Evolutionary conservation across 1,140 invertebrate species (phyloP), one percentile per base, ranked within the genome.

Genomic region (Sinonovacula constricta): DNA sequence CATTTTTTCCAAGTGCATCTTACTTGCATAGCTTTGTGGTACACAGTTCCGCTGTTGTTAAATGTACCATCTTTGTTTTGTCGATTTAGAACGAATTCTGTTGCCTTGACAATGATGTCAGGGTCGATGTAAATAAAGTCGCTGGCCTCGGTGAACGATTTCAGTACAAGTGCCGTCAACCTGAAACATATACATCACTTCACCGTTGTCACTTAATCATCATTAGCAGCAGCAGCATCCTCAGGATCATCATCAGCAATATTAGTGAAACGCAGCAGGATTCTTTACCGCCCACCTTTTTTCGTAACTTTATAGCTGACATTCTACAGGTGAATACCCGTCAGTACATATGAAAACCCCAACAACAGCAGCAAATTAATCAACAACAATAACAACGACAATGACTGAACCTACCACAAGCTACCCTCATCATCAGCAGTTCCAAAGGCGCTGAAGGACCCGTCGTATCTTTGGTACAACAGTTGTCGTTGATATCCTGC

Each of bases 391-490:
- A n/a, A n/a, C n/a, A n/a, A n/a, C n/a, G n/a, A n/a, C n/a, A n/a
- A n/a, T n/a, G n/a, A n/a, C n/a, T n/a, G n/a, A n/a, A 10, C 65
- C 56, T 28, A 92, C 77, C 97, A 99, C 26, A 97, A 96, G 86
- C 96, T 98, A 14, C 97, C 96, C 76, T 93, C 94, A 15, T 93
- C 90, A 87, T 98, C 95, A 24, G 93, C 92, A 75, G 94, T 93
- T 45, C 96, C 97, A 90, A 99, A 99, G 24, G 96, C 95, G 88
- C 97, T 97, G 88, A 99, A 99, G 0, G 97, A 98, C 1, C 97
- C 97, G 89, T 99, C 97, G 7, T 92, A 88, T 69, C 95, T 94
- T 75, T 94, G 94, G 90, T 97, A 99, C 1, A 95, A 97, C 82
- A 99, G 92, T 89, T 99, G 94, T 80, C 96, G 93, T 87, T 99